These are phyloP conservation scores for Gambusia yucatana DNA, from an alignment of 2,797 vertebrate genomes.

Conservation along the genomic window DNA sequence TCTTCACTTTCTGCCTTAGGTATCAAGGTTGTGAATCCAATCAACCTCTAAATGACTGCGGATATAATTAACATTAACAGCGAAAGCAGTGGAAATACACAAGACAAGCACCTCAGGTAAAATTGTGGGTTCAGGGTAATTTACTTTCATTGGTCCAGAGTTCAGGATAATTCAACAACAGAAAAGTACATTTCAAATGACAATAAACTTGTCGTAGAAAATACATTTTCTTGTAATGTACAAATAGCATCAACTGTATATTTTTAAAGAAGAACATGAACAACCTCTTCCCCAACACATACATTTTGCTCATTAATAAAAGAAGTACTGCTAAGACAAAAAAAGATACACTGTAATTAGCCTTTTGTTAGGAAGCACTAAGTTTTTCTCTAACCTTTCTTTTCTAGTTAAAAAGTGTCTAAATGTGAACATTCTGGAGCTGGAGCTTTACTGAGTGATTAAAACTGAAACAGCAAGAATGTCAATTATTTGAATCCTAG, in stretches of 20 bases:
- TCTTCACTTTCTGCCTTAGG: background rate
- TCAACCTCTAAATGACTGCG: too few relatives aligned
- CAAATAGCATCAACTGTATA: background rate
- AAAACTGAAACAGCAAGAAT: background rate
- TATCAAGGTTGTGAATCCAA: too few relatives aligned
- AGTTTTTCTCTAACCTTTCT: too few relatives aligned
- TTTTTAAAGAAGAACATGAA: background rate
- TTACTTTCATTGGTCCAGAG: background rate
- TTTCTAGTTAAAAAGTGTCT: too few relatives aligned
- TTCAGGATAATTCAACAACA: background rate
- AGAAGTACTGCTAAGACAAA: background rate
- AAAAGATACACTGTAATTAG: background rate
- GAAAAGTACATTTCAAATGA: background rate
- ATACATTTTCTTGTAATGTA: background rate
- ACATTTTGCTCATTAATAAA: background rate
- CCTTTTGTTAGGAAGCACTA: background rate
- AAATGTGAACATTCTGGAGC: too few relatives aligned
- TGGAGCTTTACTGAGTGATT: background rate
- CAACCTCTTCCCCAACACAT: background rate
- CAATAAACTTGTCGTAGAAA: background rate
- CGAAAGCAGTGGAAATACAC: too few relatives aligned
- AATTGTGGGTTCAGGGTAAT: background rate
- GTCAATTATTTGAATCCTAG: background rate
- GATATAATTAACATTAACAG: too few relatives aligned
- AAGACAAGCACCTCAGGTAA: background rate